Evolutionary conservation across 2,888 invertebrate genomes (phyloP).

Genomic region (Eulithis testata): DNA sequence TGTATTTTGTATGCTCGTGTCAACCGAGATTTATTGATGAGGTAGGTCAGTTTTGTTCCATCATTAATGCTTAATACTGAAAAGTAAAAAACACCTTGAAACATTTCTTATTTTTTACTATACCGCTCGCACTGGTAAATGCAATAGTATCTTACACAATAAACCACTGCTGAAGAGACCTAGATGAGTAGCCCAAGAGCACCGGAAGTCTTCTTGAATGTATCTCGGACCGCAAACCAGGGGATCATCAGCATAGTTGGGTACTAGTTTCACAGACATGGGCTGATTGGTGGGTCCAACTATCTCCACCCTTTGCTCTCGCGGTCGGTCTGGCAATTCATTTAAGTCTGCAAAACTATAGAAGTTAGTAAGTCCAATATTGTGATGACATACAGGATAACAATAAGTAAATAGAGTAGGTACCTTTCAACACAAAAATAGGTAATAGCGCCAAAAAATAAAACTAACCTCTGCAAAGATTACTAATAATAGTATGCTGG

Average conservation of each 20-base stretch:
- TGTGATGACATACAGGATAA: background rate
- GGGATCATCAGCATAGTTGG: constrained; percentile 90
- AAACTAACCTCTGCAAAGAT: constrained; percentile 88
- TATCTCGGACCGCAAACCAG: constrained; percentile 91
- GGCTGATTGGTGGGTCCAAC: constrained; percentile 86
- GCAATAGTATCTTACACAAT: constrained; percentile 79
- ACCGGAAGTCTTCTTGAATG: constrained; percentile 86
- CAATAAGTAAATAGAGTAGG: too few species aligned
- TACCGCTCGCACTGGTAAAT: too few species aligned
- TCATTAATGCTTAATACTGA: constrained; percentile 90
- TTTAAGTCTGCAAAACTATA: constrained; percentile 86
- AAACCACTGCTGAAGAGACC: constrained; percentile 90
- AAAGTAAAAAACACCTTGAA: constrained; percentile 41
- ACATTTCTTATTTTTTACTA: too few species aligned
- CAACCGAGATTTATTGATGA: constrained; percentile 85
- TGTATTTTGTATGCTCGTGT: constrained; percentile 89
- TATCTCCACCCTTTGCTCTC: constrained; percentile 85
- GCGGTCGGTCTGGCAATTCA: constrained; percentile 86
- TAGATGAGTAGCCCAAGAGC: constrained; percentile 85
- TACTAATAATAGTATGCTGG: constrained; percentile 84
- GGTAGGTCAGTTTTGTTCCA: constrained; percentile 84
- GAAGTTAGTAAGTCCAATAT: background rate
- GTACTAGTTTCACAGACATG: constrained; percentile 83
- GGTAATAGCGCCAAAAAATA: background rate
- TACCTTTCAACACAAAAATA: too few species aligned